Conservation (phyloP, 2,888 invertebrate species). For the Rotaria magnacalcarata region DNA sequence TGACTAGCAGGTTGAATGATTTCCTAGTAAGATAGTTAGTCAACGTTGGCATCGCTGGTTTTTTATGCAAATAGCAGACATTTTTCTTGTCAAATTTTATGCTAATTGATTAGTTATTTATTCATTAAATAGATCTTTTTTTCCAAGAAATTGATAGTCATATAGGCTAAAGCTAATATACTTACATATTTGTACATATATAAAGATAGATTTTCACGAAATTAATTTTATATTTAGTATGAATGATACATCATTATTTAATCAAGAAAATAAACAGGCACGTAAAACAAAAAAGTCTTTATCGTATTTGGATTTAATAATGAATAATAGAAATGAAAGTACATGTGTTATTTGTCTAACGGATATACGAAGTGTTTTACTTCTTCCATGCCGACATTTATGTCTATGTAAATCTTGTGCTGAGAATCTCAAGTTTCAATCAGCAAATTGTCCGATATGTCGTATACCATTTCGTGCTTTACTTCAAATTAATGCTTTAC, state of each 20-base stretch:
- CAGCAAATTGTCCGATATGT: conserved; percentile 97
- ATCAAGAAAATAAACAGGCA: neutral
- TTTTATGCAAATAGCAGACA: too few species aligned
- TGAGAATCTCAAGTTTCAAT: conserved; percentile 72
- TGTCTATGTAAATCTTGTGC: conserved; percentile 95
- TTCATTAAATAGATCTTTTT: neutral
- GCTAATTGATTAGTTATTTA: neutral
- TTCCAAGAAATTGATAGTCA: neutral
- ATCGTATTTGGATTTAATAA: conserved; percentile 69
- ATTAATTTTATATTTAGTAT: neutral
- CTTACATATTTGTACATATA: too few species aligned
- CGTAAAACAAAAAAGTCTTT: neutral
- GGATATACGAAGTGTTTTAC: conserved; percentile 89
- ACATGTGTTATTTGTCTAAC: conserved; percentile 99
- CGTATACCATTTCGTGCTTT: conserved; percentile 95
- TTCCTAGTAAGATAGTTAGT: too few species aligned
- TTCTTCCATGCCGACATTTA: conserved; percentile 89
- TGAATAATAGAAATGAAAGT: conserved; percentile 70
- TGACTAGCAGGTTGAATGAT: too few species aligned
- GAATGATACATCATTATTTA: neutral
- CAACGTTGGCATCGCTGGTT: too few species aligned
- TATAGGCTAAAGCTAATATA: neutral
- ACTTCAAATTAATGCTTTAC: conserved; percentile 82
- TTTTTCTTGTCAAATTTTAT: neutral
- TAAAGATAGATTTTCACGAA: too few species aligned